These are phyloP conservation scores for Gymnocheta viridis DNA, from an alignment of 2,888 invertebrate species.

Conservation along the genomic window DNA sequence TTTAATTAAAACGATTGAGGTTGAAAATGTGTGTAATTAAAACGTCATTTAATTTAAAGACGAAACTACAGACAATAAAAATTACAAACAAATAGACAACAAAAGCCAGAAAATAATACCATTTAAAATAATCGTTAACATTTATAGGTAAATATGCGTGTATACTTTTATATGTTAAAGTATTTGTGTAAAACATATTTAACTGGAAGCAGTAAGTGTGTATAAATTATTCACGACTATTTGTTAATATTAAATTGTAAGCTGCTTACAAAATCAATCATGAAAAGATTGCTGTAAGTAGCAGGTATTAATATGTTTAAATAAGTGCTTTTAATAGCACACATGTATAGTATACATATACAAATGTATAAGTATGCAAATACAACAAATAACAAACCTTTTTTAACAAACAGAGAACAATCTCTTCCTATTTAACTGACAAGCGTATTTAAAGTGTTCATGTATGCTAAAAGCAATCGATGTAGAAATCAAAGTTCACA, in stretches of 20 bases:
- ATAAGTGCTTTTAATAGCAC: not conserved
- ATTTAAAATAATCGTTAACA: not conserved
- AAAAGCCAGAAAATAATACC: not conserved
- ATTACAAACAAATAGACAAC: not conserved
- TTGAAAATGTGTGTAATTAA: conserved; percentile 48
- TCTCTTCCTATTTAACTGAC: not conserved
- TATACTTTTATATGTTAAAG: not conserved
- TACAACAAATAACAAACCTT: not conserved
- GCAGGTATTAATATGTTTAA: not conserved
- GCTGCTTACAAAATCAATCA: not conserved
- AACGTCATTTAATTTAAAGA: conserved; percentile 17
- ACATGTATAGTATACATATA: not conserved
- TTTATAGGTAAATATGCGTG: too few species aligned
- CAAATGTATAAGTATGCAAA: not conserved
- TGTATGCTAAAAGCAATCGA: too few species aligned
- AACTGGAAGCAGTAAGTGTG: too few species aligned
- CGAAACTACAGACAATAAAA: not conserved
- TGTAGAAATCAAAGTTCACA: too few species aligned
- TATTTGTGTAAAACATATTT: not conserved
- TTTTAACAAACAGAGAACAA: too few species aligned
- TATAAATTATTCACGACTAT: not conserved
- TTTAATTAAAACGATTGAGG: conserved; percentile 57
- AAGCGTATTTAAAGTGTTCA: not conserved
- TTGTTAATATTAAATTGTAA: not conserved
- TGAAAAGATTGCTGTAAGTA: not conserved